Conservation (phyloP, 2,888 invertebrate genomes). For the Aquatica leii region DNA sequence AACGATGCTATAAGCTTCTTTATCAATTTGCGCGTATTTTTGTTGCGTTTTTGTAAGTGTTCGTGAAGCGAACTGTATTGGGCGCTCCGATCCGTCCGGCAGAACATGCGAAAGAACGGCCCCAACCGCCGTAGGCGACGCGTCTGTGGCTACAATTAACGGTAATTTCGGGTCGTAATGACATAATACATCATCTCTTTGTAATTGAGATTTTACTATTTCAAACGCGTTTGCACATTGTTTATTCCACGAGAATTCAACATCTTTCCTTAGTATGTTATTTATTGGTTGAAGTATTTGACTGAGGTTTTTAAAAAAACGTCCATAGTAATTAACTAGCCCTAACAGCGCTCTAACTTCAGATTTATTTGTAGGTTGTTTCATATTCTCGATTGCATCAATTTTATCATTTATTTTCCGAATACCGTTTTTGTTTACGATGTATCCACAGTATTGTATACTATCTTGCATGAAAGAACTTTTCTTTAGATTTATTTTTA, state of each 20-base stretch:
- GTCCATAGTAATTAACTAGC: no score
- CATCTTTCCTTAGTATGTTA: background rate
- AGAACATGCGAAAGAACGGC: background rate
- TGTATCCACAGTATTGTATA: constrained; percentile 5
- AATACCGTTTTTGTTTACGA: background rate
- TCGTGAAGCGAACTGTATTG: no score
- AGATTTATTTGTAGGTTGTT: background rate
- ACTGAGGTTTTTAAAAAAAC: no score
- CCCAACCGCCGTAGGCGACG: background rate
- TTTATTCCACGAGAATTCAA: background rate
- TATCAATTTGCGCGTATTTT: no score
- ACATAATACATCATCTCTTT: background rate
- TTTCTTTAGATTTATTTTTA: no score
- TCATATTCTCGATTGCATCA: constrained; percentile 1
- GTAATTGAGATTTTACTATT: no score
- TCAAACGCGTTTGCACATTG: background rate
- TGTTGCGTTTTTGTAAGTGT: constrained; percentile 3
- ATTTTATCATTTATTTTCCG: constrained; percentile 3
- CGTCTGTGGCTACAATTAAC: background rate
- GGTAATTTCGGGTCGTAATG: background rate
- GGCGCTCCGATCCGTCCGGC: background rate
- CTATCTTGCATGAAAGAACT: background rate
- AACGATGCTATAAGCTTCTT: background rate
- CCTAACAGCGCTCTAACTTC: constrained; percentile 6
- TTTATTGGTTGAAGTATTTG: constrained; percentile 8